These are phyloP conservation scores for Chelonus insularis DNA, from an alignment of 1,140 invertebrate species.

Conservation along the genomic window DNA sequence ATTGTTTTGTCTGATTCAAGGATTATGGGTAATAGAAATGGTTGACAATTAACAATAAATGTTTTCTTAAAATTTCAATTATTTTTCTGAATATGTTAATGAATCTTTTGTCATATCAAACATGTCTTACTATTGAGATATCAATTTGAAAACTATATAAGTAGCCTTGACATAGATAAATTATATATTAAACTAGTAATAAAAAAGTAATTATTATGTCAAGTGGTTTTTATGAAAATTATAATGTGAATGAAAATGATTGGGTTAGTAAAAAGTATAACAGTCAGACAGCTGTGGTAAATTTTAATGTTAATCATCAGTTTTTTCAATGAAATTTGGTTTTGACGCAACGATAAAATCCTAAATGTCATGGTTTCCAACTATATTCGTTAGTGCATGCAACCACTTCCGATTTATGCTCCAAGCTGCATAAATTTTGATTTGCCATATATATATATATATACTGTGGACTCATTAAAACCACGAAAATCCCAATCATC, in stretches of 20 bases:
- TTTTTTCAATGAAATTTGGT: neutral
- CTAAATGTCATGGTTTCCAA: conserved; percentile 22
- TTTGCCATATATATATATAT: neutral
- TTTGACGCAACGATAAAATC: conserved; percentile 1
- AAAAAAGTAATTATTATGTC: neutral
- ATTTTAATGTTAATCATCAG: neutral
- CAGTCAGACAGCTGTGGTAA: conserved; percentile 6
- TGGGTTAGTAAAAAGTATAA: neutral
- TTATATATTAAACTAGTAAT: neutral
- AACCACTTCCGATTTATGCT: conserved; percentile 28
- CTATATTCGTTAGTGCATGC: conserved; percentile 6
- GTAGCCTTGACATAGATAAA: too few species aligned
- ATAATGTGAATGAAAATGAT: too few species aligned
- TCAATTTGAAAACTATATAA: too few species aligned
- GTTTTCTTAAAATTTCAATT: neutral
- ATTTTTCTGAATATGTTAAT: neutral
- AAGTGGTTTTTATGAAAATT: too few species aligned
- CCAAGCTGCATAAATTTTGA: neutral
- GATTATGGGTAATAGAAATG: neutral
- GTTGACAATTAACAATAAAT: neutral
- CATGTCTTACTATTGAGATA: too few species aligned
- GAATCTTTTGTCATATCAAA: too few species aligned
- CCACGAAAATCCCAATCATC: too few species aligned
- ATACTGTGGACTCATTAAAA: neutral
- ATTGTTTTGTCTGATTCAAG: neutral